Base-by-base conservation (phyloP, 2,888 invertebrate genomes). In the Trichacis sp. region DNA sequence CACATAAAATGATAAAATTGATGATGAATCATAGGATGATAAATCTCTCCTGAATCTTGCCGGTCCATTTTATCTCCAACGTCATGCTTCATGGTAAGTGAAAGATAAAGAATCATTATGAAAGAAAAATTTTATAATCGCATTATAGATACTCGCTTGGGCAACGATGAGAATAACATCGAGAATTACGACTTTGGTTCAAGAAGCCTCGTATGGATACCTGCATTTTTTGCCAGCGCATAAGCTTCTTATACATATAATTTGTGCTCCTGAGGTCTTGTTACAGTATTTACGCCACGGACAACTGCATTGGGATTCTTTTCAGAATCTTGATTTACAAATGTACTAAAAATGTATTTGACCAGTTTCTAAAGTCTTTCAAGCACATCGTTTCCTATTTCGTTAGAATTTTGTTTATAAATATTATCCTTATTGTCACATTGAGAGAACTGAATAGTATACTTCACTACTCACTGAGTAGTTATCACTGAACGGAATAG, bases 221-320 rank as follows among this genome's bases (percentile, higher is more conserved):
- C 67, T 72, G 65, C 70, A 71, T 73, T 75, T 76, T 66, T 70
- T 68, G 58, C 63, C 46, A 63, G 33, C 64, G 56, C 14, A 15
- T 74, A 75, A 76, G 73, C 76, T 69, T 67, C 74, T 76, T 75
- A 73, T 70, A 24, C n/a, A n/a, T 24, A 74, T 64, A 71, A 75
- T 74, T 73, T 71, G 69, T 67, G 54, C 62, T 57, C 57, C 43
- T 56, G 64, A 40, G 47, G 47, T 49, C 46, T 33, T 64, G 58
- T 68, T 56, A 50, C 45, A 58, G 15, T 3, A 2, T 48, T 58
- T 40, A 47, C 12, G 9, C 8, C 9, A 19, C 17, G 40, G 43
- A 47, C 68, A 60, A 64, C 57, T 61, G 51, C 52, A 48, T 61
- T 55, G 49, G 43, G 49, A 53, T 61, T 30, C 54, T 33, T 33